Base-by-base conservation (phyloP, 2,797 vertebrate species). In the Thaleichthys pacificus region DNA sequence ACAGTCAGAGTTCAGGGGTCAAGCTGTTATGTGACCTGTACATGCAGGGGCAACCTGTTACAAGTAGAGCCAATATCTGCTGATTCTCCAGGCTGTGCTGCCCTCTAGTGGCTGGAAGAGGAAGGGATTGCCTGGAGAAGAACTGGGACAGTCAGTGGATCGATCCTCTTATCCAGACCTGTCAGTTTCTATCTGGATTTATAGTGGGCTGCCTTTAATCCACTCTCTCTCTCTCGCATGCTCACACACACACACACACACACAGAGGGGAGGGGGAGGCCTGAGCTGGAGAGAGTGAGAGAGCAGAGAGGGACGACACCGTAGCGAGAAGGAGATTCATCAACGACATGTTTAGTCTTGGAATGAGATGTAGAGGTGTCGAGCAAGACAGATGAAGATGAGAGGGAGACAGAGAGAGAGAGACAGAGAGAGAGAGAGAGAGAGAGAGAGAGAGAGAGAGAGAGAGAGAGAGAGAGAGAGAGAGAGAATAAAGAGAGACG, bases 51-150 rank as follows among this genome's bases (percentile, higher is more conserved):
- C 5, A 35, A 12, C 8, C 38, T 42, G 38, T 42, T 42, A 42
- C 38, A 42, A 11, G 8, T 3, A 11, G 11, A 42, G 38, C 11
- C 2, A 7, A 42, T 42, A 3, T 61, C 60, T 24, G 24, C 71
- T 30, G 32, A 66, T 57, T 47, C 2, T 1, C 77, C 3, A 56
- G 75, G 66, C 71, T 86, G 49, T 35, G 78, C 69, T 83, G 79
- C 77, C 87, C 88, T 81, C 91, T 77, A 85, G 85, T 84, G 92
- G 89, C 49, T 5, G 1, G 26, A 11, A 30, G 51, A 11, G 12
- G 24, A 24, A 81, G 35, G 70, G 26, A 5, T 62, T 17, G 7
- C 2, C 11, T 63, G 32, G 49, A 56, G 56, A 5, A 8, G 56
- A 8, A 42, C 30, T 66, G 60, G 79, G 56, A 26, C 69, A 54